phyloP scores from a whole-genome alignment of 2,113 vertebrate genomes.

The Odontesthes bonariensis region DNA sequence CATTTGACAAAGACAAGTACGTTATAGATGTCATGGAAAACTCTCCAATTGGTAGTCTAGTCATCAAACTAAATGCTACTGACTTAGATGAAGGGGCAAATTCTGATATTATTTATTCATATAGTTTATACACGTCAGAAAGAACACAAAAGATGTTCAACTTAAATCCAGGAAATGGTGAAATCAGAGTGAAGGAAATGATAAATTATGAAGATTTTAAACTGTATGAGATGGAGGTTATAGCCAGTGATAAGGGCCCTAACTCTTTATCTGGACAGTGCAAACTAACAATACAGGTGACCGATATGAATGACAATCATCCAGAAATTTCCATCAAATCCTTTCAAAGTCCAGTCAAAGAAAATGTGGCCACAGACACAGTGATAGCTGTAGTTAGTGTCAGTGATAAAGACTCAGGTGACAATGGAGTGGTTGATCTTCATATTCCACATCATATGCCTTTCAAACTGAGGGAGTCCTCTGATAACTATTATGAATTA shows the following conservation, averaged over 20 bases:
- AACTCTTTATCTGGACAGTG: constrained; percentile 71
- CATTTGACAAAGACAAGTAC: constrained; percentile 27
- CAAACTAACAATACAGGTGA: constrained; percentile 73
- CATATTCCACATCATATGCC: constrained; percentile 61
- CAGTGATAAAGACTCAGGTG: constrained; percentile 75
- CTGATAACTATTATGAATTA: constrained; percentile 70
- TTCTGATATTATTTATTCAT: constrained; percentile 11
- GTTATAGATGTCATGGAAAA: constrained; percentile 43
- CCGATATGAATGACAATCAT: constrained; percentile 83
- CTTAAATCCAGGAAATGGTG: constrained; percentile 78
- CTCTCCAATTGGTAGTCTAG: constrained; percentile 27
- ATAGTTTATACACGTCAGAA: constrained; percentile 24
- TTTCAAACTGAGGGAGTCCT: constrained; percentile 65
- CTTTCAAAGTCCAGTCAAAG: constrained; percentile 70
- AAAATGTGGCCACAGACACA: constrained; percentile 59
- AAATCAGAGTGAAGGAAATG: constrained; percentile 75
- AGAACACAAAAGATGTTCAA: constrained; percentile 70
- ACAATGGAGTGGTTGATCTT: constrained; percentile 74
- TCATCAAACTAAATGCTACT: constrained; percentile 19
- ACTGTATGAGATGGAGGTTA: constrained; percentile 76
- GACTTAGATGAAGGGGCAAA: constrained; percentile 26
- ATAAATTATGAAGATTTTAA: constrained; percentile 82
- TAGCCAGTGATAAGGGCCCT: constrained; percentile 65
- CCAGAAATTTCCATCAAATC: constrained; percentile 77
- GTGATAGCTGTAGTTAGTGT: constrained; percentile 80